These are phyloP conservation scores for Caloenas nicobarica DNA, from an alignment of 2,113 vertebrate species.

Conservation along the genomic window DNA sequence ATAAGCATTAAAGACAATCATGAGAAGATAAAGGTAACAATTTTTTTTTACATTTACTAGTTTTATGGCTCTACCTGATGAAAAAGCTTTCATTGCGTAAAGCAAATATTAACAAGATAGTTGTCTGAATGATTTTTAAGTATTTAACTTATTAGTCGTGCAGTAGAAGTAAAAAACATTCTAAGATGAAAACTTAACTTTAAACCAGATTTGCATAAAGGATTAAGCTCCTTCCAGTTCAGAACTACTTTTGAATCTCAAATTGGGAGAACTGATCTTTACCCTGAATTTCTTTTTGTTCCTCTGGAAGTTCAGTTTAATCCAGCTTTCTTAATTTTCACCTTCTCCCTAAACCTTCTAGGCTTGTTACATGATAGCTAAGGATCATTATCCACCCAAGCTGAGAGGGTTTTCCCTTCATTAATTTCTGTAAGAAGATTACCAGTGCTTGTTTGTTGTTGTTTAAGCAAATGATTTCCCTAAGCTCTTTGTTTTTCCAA, in stretches of 20 bases:
- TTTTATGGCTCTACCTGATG: neutral
- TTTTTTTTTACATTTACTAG: neutral
- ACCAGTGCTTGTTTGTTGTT: slow-evolving; percentile 95
- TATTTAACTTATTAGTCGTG: slow-evolving; percentile 35
- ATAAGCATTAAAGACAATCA: slow-evolving; percentile 69
- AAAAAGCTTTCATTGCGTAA: slow-evolving; percentile 9
- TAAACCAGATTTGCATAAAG: slow-evolving; percentile 86
- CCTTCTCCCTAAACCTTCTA: slow-evolving; percentile 92
- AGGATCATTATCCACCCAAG: slow-evolving; percentile 81
- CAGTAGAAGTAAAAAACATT: slow-evolving; percentile 48
- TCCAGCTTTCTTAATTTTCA: slow-evolving; percentile 89
- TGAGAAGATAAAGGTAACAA: slow-evolving; percentile 11
- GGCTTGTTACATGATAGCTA: slow-evolving; percentile 82
- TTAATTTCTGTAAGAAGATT: slow-evolving; percentile 99
- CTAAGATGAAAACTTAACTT: slow-evolving; percentile 67
- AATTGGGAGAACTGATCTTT: slow-evolving; percentile 84
- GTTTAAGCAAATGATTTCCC: slow-evolving; percentile 98
- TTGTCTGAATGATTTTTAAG: slow-evolving; percentile 31
- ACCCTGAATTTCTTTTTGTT: slow-evolving; percentile 89
- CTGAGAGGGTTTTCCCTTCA: slow-evolving; percentile 86
- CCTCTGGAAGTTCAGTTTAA: slow-evolving; percentile 86
- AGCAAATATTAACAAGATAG: neutral
- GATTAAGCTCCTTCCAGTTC: slow-evolving; percentile 82
- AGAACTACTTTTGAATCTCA: slow-evolving; percentile 84
- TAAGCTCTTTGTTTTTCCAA: slow-evolving; percentile 99